Conservation (phyloP, 2,113 vertebrate species). For the Pseudorectes ferrugineus region DNA sequence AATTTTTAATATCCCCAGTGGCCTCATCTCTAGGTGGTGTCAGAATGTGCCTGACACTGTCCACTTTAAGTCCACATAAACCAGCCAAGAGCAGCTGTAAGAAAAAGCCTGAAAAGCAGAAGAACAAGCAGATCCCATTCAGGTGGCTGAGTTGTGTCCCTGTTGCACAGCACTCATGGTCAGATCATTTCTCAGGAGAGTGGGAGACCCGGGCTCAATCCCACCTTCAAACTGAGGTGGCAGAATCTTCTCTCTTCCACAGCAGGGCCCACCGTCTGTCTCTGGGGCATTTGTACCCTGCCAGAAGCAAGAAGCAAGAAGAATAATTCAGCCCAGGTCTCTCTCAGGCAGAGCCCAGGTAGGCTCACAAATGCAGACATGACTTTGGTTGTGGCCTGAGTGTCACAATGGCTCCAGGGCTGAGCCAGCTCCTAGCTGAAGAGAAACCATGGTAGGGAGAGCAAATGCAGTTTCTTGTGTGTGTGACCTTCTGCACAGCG, state of each 20-base stretch:
- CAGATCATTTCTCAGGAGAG: background rate
- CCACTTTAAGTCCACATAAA: background rate
- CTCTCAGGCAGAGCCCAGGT: background rate
- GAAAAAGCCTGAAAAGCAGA: background rate
- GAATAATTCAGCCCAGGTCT: background rate
- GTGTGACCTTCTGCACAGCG: background rate
- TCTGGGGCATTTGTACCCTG: background rate
- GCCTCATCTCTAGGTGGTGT: background rate
- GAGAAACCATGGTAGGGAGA: background rate
- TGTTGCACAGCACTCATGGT: background rate
- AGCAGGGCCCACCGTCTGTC: background rate
- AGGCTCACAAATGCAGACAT: rapidly evolving
- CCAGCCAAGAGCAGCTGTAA: background rate
- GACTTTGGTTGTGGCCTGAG: background rate
- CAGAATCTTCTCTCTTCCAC: background rate
- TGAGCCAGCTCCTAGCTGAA: background rate
- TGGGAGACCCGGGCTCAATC: background rate
- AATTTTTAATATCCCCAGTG: background rate
- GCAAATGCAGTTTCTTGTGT: background rate
- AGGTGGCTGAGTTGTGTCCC: background rate
- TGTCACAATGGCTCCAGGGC: background rate
- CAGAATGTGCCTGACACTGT: background rate
- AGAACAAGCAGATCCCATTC: rapidly evolving
- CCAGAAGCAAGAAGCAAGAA: background rate
- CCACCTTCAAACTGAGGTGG: background rate